Base-by-base conservation (phyloP, 2,888 invertebrate genomes). In the Catocala nupta region DNA sequence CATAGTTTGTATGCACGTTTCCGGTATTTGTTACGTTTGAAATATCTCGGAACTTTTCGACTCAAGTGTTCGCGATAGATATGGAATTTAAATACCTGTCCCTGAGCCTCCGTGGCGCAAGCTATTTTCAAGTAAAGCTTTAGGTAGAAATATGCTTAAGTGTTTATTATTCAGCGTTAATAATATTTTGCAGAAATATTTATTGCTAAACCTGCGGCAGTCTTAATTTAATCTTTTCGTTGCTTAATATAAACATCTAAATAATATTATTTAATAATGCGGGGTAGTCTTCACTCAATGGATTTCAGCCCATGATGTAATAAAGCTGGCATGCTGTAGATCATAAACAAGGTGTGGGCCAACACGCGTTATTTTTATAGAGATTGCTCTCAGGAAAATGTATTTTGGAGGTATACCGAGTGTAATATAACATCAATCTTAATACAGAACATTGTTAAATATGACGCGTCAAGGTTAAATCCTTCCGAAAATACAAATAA, bases 321-420 rank as follows among this genome's bases (percentile, higher is more conserved):
- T 63, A 66, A 52, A 39, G 56, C 58, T 63, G 61, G 64, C 56
- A 65, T 79, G 67, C 65, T 68, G 63, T 53, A 65, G 63, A 71
- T 73, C 72, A 77, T 83, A 81, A 81, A 78, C 76, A 70, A 78
- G 70, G 66, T 73, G 70, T 71, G 65, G 65, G 66, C 71, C 71
- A 71, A 76, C 70, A 70, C 56, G 66, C 57, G 62, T 77, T 73
- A 70, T 67, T 76, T 81, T 82, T 80, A 82, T 80, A 77, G 69
- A 78, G 75, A 80, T 81, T 81, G 75, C 74, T 80, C 68, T 75
- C 53, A 56, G 67, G 69, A 66, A 71, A 78, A 73, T 62, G 67
- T 75, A 63, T 63, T 68, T 58, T 53, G 63, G 65, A 67, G 65
- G 70, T 68, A 64, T 73, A 74, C 62, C 44, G 62, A 45, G 47